These are phyloP conservation scores for Drosophila lowei DNA, from an alignment of 1,140 invertebrate species.

Conservation along the genomic window DNA sequence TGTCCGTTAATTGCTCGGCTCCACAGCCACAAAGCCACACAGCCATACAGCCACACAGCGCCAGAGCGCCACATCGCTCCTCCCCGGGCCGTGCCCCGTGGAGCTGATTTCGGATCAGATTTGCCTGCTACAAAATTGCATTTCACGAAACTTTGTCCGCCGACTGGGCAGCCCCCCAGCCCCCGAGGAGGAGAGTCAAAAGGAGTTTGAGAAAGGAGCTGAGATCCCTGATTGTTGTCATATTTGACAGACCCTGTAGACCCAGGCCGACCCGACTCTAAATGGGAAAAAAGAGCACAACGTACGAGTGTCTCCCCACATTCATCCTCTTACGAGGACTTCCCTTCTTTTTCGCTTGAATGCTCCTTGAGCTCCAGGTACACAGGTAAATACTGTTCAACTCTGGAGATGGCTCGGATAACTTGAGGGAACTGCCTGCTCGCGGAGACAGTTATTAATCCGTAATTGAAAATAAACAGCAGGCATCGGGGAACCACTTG, in stretches of 20 bases:
- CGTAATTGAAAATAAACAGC: constrained; percentile 60
- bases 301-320: constrained; percentile 6
- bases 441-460: constrained; percentile 19
- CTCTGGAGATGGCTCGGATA: neutral
- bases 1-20: constrained; percentile 50
- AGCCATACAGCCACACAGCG: too few relatives aligned
- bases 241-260: constrained; percentile 44
- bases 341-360: constrained; percentile 38
- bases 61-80: constrained; percentile 22
- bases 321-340: neutral
- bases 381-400: neutral
- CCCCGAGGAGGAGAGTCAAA: constrained; percentile 3
- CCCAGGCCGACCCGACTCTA: constrained; percentile 53
- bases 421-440: neutral
- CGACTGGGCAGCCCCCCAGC: constrained; percentile 31
- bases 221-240: constrained; percentile 52
- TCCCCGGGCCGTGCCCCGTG: constrained; percentile 22
- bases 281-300: constrained; percentile 31
- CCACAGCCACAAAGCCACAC: constrained; percentile 7
- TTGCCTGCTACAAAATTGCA: constrained; percentile 64
- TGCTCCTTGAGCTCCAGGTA: constrained; percentile 34
- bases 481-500: neutral
- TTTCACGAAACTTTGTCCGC: constrained; percentile 63
- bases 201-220: neutral
- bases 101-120: constrained; percentile 64